These are phyloP conservation scores for Stomatorhinus walkeri DNA, from an alignment of 2,797 vertebrate genomes.

Conservation along the genomic window DNA sequence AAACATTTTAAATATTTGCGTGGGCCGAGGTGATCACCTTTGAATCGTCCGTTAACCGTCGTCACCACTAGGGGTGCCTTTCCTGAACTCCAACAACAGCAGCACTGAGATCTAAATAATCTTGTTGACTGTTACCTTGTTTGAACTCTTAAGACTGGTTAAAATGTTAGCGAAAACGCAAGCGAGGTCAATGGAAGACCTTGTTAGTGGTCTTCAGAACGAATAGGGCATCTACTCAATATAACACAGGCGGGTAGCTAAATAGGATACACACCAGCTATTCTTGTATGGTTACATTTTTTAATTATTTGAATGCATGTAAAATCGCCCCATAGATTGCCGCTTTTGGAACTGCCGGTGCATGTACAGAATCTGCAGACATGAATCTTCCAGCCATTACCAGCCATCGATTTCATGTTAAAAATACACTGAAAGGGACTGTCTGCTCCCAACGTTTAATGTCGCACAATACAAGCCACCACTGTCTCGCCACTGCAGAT, in stretches of 20 bases:
- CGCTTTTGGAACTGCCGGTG: not conserved
- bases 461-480: not conserved
- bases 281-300: not conserved
- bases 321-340: not conserved
- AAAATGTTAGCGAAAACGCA: slow-evolving; percentile 1
- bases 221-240: not conserved
- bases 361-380: not conserved
- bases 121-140: slow-evolving; percentile 10
- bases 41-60: slow-evolving; percentile 27
- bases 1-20: slow-evolving; percentile 50
- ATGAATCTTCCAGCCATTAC: not conserved
- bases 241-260: not conserved
- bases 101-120: slow-evolving; percentile 12
- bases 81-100: not conserved
- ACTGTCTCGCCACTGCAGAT: not conserved
- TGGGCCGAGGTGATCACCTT: slow-evolving; percentile 37
- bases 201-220: not conserved
- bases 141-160: slow-evolving; percentile 8
- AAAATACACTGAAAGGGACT: not conserved
- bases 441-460: not conserved
- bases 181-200: not conserved
- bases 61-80: not conserved
- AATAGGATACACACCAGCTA: not conserved
- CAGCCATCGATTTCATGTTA: not conserved
- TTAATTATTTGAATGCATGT: not conserved